phyloP scores from a whole-genome alignment of 2,888 invertebrate species.

The Spisula solida region DNA sequence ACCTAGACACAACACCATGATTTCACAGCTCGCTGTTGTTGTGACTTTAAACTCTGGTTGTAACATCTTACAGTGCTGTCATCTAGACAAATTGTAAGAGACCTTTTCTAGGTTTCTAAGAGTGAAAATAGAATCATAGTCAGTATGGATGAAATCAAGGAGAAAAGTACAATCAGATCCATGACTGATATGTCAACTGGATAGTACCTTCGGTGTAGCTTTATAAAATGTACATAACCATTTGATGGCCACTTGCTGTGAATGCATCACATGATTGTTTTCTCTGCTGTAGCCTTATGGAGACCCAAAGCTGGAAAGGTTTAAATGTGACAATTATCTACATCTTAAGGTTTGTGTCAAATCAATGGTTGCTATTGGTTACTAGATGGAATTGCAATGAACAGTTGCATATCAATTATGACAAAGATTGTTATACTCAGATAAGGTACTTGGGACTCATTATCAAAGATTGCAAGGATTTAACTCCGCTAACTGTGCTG shows the following conservation, averaged over 20 bases:
- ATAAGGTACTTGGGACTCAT: not conserved
- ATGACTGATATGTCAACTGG: too few relatives aligned
- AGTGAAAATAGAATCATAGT: too few relatives aligned
- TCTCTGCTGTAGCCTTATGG: not conserved
- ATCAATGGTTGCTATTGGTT: constrained; percentile 1
- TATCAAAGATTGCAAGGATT: not conserved
- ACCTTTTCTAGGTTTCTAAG: too few relatives aligned
- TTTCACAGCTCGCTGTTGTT: too few relatives aligned
- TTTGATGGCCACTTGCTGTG: not conserved
- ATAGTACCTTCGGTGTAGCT: too few relatives aligned
- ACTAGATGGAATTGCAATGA: not conserved
- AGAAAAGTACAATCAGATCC: too few relatives aligned
- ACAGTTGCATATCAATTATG: not conserved
- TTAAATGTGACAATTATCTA: not conserved
- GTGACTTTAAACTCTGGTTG: too few relatives aligned
- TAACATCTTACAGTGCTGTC: too few relatives aligned
- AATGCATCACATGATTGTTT: not conserved
- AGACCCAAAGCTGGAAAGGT: not conserved
- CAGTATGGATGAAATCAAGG: too few relatives aligned
- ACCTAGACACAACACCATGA: too few relatives aligned
- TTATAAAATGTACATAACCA: too few relatives aligned
- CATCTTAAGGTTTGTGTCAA: not conserved
- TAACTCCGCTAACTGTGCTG: not conserved
- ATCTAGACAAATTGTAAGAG: too few relatives aligned
- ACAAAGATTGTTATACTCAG: constrained; percentile 2